phyloP scores from a whole-genome alignment of 1,140 invertebrate species.

The Drosophila repleta region DNA sequence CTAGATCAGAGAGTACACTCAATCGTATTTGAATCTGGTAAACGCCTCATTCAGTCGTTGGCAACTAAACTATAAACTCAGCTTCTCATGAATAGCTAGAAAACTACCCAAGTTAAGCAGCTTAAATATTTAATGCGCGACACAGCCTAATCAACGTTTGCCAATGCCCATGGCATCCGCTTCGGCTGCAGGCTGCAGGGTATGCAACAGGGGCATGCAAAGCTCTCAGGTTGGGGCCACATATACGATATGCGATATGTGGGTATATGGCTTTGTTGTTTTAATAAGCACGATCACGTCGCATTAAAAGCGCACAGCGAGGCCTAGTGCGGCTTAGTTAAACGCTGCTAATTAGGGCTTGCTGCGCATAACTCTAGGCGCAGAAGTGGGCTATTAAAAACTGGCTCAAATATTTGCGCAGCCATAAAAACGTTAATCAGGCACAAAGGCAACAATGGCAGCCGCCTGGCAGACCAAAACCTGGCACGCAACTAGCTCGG shows the following conservation, averaged over 20 bases:
- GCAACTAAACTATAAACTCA: too few relatives aligned
- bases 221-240: not conserved
- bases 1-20: too few relatives aligned
- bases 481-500: conserved; percentile 44
- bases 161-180: not conserved
- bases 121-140: too few relatives aligned
- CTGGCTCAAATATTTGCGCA: conserved; percentile 60
- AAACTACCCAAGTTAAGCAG: too few relatives aligned
- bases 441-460: conserved; percentile 7
- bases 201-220: not conserved
- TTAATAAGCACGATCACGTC: conserved; percentile 79
- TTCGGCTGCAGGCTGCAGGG: not conserved
- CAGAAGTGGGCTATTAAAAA: conserved; percentile 67
- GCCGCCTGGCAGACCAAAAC: too few relatives aligned
- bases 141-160: too few relatives aligned
- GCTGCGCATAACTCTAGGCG: conserved; percentile 49
- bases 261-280: conserved; percentile 57
- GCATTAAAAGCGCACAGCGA: conserved; percentile 46
- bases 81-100: too few relatives aligned
- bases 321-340: conserved; percentile 67
- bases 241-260: conserved; percentile 22
- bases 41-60: too few relatives aligned
- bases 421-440: conserved; percentile 68
- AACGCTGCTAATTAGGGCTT: conserved; percentile 72
- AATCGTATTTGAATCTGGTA: too few relatives aligned